phyloP scores from a whole-genome alignment of 2,888 invertebrate genomes.

The Nezara viridula region DNA sequence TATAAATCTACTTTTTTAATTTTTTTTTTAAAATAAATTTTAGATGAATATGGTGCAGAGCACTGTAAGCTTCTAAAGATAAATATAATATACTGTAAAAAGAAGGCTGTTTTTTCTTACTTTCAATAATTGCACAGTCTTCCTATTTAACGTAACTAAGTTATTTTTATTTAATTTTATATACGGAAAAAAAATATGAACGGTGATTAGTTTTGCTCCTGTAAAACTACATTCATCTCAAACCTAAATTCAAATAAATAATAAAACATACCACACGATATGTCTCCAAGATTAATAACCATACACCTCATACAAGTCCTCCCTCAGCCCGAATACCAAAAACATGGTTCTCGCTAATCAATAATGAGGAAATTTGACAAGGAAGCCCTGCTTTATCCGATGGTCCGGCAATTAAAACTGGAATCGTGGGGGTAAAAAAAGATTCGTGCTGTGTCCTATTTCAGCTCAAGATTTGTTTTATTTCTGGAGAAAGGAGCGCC shows the following conservation, averaged over 20 bases:
- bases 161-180: too few relatives aligned
- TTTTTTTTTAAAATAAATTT: too few relatives aligned
- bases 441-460: neutral
- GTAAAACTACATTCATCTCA: neutral
- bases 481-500: constrained; percentile 42
- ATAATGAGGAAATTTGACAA: neutral
- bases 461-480: constrained; percentile 38
- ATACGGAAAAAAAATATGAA: too few relatives aligned
- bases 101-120: too few relatives aligned
- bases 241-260: neutral
- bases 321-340: neutral
- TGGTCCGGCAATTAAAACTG: neutral
- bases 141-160: too few relatives aligned
- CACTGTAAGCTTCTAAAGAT: too few relatives aligned
- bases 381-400: neutral
- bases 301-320: neutral
- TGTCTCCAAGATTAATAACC: neutral
- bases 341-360: neutral
- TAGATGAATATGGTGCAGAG: too few relatives aligned
- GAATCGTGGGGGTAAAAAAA: neutral
- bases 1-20: too few relatives aligned
- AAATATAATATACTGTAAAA: too few relatives aligned
- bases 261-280: neutral
- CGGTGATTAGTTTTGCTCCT: neutral
- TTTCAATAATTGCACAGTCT: too few relatives aligned